Conservation (phyloP, 2,888 invertebrate genomes). For the Latheticus oryzae region DNA sequence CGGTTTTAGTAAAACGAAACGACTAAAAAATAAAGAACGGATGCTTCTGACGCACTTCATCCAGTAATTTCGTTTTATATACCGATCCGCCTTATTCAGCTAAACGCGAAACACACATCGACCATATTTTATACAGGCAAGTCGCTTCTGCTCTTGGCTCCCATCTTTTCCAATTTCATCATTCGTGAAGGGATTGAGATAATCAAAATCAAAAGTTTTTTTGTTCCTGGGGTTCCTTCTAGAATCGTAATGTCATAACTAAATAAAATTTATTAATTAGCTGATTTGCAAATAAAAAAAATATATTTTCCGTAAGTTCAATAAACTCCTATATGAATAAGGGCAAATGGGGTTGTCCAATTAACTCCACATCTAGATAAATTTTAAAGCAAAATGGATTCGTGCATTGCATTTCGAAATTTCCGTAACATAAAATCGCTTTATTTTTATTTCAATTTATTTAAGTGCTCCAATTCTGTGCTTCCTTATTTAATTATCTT, state of each 20-base stretch:
- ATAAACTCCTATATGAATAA: conserved; percentile 5
- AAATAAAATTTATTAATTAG: too few species aligned
- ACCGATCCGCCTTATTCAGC: conserved; percentile 32
- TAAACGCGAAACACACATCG: conserved; percentile 24
- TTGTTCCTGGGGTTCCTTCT: too few species aligned
- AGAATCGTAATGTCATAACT: too few species aligned
- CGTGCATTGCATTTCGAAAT: conserved; percentile 11
- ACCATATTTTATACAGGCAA: conserved; percentile 20
- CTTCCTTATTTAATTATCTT: conserved; percentile 27
- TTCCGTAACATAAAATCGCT: conserved; percentile 8
- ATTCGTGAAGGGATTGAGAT: conserved; percentile 28
- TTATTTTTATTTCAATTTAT: conserved; percentile 35
- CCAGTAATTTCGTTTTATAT: conserved; percentile 31
- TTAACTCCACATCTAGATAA: conserved; percentile 9
- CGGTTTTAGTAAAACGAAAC: conserved; percentile 7
- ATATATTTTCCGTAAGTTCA: conserved; percentile 2
- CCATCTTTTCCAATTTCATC: conserved; percentile 35
- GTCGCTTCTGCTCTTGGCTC: conserved; percentile 12
- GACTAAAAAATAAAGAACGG: conserved; percentile 14
- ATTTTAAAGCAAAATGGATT: background rate
- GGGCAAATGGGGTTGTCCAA: conserved; percentile 7
- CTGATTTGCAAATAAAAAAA: too few species aligned
- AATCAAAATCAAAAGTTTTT: too few species aligned
- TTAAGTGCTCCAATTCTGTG: conserved; percentile 25
- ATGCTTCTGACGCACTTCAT: conserved; percentile 22